Evolutionary conservation across 1,140 invertebrate species (phyloP).

Genomic region (Drosophila busckii): DNA sequence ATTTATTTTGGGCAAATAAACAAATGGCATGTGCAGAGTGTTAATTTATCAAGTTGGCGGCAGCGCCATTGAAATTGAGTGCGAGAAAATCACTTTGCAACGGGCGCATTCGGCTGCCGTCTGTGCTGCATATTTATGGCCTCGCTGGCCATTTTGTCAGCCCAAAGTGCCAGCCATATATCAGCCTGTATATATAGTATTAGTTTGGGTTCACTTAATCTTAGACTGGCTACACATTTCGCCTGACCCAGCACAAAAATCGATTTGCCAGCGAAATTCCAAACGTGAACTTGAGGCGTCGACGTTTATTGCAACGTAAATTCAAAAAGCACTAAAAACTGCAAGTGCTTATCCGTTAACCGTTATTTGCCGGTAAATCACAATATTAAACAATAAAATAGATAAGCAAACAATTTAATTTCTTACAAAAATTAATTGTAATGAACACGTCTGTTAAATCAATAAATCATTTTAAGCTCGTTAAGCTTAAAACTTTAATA

Average conservation of each 20-base stretch:
- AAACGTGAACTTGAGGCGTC: conserved; percentile 34
- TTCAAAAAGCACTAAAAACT: background rate
- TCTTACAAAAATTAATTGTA: no score
- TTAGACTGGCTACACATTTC: conserved; percentile 48
- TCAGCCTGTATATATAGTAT: conserved; percentile 65
- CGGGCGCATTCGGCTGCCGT: conserved; percentile 35
- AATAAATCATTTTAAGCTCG: no score
- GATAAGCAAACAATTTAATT: no score
- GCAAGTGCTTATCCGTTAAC: no score
- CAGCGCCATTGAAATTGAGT: conserved; percentile 56
- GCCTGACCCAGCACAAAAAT: conserved; percentile 49
- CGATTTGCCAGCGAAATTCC: background rate
- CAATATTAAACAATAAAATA: no score
- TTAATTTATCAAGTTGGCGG: conserved; percentile 68
- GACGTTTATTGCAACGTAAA: conserved; percentile 1
- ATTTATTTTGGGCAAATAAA: conserved; percentile 74
- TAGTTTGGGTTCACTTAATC: conserved; percentile 43
- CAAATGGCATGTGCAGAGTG: conserved; percentile 73
- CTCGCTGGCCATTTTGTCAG: conserved; percentile 61
- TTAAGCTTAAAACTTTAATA: no score
- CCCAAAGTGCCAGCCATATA: conserved; percentile 65
- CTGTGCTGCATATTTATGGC: conserved; percentile 55
- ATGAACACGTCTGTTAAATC: no score
- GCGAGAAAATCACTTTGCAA: conserved; percentile 69
- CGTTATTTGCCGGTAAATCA: no score